A percentile compares a stretch with the other conserved stretches of the same genome.
These are phyloP conservation scores for Lophius americanus DNA, from an alignment of 2,797 vertebrate genomes.

Conservation along the genomic window DNA sequence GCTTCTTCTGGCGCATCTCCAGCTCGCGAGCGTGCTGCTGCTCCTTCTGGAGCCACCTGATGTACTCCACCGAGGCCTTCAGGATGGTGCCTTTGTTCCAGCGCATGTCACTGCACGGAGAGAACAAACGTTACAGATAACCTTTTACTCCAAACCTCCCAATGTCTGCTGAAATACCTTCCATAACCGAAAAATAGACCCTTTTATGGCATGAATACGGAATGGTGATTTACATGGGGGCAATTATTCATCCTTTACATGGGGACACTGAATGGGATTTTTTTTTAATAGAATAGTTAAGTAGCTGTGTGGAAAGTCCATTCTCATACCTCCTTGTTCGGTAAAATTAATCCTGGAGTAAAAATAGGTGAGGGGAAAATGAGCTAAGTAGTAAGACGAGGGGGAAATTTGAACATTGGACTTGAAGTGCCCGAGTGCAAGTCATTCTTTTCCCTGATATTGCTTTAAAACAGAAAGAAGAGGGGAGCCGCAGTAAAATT, in stretches of 20 bases:
- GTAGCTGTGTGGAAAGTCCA: constrained; percentile 84
- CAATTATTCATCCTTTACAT: constrained; percentile 98
- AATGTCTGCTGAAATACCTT: constrained; percentile 87
- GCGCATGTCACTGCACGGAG: constrained; percentile 92
- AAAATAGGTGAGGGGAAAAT: constrained; percentile 94
- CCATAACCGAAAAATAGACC: constrained; percentile 52
- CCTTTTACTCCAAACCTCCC: constrained; percentile 82
- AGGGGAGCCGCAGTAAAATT: constrained; percentile 69
- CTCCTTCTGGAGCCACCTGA: constrained; percentile 99
- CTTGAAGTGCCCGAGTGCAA: constrained; percentile 87
- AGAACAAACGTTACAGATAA: constrained; percentile 83
- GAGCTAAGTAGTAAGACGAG: constrained; percentile 75
- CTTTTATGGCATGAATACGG: constrained; percentile 93
- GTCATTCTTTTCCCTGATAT: constrained; percentile 79
- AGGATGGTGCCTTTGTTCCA: constrained; percentile 99
- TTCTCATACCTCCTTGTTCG: constrained; percentile 89
- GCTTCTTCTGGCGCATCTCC: constrained; percentile 95
- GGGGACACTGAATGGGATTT: constrained; percentile 94
- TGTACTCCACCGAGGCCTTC: constrained; percentile 99
- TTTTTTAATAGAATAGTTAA: constrained; percentile 99
- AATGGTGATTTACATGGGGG: constrained; percentile 95
- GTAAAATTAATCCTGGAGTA: constrained; percentile 99
- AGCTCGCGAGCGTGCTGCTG: constrained; percentile 95
- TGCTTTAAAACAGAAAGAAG: constrained; percentile 64
- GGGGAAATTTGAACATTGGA: constrained; percentile 81